phyloP scores from a whole-genome alignment of 2,797 vertebrate genomes.

The Cossypha heuglini region DNA sequence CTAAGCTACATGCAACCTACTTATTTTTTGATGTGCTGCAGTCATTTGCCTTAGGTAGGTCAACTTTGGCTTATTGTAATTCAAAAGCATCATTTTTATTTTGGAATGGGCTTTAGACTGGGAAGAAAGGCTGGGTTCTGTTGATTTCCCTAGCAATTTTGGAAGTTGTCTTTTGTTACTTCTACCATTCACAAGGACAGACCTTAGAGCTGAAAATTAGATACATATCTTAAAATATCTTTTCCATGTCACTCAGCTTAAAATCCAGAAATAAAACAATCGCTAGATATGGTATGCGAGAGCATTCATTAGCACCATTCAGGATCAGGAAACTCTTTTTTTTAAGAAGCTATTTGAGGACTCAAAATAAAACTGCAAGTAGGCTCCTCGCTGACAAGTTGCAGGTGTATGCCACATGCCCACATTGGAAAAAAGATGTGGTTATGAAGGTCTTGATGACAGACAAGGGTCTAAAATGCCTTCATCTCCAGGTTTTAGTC shows the following conservation, averaged over 20 bases:
- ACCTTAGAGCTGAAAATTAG: background rate
- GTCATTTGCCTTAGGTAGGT: background rate
- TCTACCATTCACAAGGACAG: background rate
- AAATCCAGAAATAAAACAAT: background rate
- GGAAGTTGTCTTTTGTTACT: background rate
- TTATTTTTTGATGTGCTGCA: background rate
- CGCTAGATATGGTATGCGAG: background rate
- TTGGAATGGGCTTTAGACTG: background rate
- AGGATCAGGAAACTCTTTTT: background rate
- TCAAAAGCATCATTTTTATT: background rate
- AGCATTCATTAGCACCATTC: slow-evolving; percentile 10
- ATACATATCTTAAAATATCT: background rate
- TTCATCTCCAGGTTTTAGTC: slow-evolving; percentile 36
- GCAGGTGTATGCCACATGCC: slow-evolving; percentile 68
- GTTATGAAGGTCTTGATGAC: slow-evolving; percentile 46
- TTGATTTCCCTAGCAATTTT: background rate
- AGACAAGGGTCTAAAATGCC: slow-evolving; percentile 52
- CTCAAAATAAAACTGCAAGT: slow-evolving; percentile 35
- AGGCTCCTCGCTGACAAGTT: slow-evolving; percentile 25
- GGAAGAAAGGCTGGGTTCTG: background rate
- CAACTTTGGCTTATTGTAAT: background rate
- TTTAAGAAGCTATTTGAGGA: background rate
- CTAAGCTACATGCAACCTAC: background rate
- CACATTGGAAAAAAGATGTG: background rate
- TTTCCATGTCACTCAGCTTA: background rate